Evolutionary conservation across 2,797 vertebrate genomes (phyloP).

Genomic region (Periophthalmus magnuspinnatus): DNA sequence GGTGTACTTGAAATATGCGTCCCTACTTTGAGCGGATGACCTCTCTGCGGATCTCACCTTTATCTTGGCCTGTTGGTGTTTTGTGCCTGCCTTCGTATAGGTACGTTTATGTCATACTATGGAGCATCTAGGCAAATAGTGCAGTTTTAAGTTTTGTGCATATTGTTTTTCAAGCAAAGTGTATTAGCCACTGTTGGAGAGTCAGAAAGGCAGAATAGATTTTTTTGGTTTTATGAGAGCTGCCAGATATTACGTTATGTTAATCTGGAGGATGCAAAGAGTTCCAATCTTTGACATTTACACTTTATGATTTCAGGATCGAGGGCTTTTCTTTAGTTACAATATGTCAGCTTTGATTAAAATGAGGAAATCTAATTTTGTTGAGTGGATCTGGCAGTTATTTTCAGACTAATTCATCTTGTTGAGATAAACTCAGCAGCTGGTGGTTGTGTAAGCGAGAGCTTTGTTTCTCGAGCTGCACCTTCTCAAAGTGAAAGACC

Average conservation of each 20-base stretch:
- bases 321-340: slow-evolving; percentile 66
- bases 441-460: slow-evolving; percentile 75
- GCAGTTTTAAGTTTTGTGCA: not conserved
- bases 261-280: not conserved
- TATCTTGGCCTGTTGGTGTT: no score
- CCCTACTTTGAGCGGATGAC: no score
- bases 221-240: not conserved
- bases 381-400: slow-evolving; percentile 71
- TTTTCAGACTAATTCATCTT: slow-evolving; percentile 74
- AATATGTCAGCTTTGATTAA: slow-evolving; percentile 76
- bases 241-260: not conserved
- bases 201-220: not conserved
- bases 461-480: slow-evolving; percentile 55
- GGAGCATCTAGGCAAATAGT: not conserved
- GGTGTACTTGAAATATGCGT: no score
- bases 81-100: no score
- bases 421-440: slow-evolving; percentile 77
- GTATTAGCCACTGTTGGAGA: not conserved
- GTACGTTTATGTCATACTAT: not conserved
- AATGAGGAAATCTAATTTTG: slow-evolving; percentile 74
- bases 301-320: slow-evolving; percentile 67
- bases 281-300: slow-evolving; percentile 41
- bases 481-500: slow-evolving; percentile 44
- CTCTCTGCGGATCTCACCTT: no score
- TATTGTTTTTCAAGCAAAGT: not conserved